phyloP scores from a whole-genome alignment of 2,797 vertebrate genomes.

The Emydoidea blandingii region DNA sequence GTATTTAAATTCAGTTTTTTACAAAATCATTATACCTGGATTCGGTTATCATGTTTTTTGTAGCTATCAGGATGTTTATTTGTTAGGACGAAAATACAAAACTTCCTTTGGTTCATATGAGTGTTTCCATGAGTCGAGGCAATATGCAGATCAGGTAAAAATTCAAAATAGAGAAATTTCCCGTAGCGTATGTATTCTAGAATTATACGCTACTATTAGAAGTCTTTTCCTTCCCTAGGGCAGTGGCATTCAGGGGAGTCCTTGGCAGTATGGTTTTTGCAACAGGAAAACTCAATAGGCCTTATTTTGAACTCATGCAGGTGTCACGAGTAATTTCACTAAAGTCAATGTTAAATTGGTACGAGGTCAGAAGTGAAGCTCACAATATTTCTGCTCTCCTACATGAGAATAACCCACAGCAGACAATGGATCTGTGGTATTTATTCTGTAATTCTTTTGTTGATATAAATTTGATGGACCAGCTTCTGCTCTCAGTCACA shows the following conservation, averaged over 20 bases:
- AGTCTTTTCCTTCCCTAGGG: background rate
- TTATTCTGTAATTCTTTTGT: background rate
- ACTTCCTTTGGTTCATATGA: background rate
- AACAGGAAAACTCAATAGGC: background rate
- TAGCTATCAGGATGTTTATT: background rate
- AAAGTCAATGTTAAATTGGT: background rate
- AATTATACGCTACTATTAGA: background rate
- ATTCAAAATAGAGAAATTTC: background rate
- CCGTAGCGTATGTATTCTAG: background rate
- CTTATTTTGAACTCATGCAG: background rate
- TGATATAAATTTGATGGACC: background rate
- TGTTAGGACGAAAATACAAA: background rate
- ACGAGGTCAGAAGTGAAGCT: background rate
- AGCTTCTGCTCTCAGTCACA: background rate
- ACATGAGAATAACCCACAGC: rapidly evolving
- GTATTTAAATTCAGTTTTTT: background rate
- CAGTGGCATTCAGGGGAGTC: background rate
- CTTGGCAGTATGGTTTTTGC: background rate
- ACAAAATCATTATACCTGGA: background rate
- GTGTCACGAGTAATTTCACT: background rate
- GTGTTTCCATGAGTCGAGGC: background rate
- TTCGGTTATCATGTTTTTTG: background rate
- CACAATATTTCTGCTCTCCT: background rate
- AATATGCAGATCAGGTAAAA: background rate
- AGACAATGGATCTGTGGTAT: background rate